Evolutionary conservation across 2,797 vertebrate genomes (phyloP), one percentile per base, ranked within the genome.

Genomic region (Todus mexicanus): DNA sequence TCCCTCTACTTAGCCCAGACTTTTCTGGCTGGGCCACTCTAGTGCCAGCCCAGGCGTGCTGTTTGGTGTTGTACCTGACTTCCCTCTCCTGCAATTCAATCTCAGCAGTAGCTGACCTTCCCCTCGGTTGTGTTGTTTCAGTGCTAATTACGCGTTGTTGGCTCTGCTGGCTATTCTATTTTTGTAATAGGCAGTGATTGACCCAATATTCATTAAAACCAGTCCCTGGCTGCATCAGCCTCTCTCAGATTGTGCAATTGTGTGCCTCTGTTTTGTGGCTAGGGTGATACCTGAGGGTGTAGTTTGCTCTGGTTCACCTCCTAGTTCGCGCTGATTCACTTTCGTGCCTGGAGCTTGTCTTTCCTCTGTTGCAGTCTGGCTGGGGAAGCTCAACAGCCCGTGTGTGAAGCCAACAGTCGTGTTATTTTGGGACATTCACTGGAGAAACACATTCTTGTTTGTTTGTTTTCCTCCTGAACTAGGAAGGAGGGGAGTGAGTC

Each of bases 391-490:
- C 53, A 71, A 84, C 38, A 87, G 53, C 23, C 10, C 5, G 0
- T 50, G 16, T 17, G 12, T 57, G 65, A 82, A 84, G 71, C 69
- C 53, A 90, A n/a, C 15, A n/a, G 61, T 66, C 0, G 0, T 71
- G 45, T 71, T 80, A 69, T 91, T 96, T 94, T 0, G 6, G 47
- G n/a, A 25, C 33, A 60, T 47, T 86, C 2, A 6, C 45, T 68
- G 29, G 54, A 47, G 29, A 69, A 50, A 29, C 31, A 50, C 37
- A 40, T 53, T 83, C 94, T 71, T 92, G 60, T 90, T 95, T 92
- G 64, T 91, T 95, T 91, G 54, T 60, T 90, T 95, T 96, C 59
- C 78, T 89, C 14, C 43, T 69, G 75, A 72, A 25, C 14, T 56
- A 40, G 16, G 35, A 61, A 91, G 72, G 37, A 72, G 31, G 45